These are phyloP conservation scores for Rhopilema esculentum DNA, from an alignment of 30 jellyfish, hydroid and myxozoan genomes.

Conservation along the genomic window DNA sequence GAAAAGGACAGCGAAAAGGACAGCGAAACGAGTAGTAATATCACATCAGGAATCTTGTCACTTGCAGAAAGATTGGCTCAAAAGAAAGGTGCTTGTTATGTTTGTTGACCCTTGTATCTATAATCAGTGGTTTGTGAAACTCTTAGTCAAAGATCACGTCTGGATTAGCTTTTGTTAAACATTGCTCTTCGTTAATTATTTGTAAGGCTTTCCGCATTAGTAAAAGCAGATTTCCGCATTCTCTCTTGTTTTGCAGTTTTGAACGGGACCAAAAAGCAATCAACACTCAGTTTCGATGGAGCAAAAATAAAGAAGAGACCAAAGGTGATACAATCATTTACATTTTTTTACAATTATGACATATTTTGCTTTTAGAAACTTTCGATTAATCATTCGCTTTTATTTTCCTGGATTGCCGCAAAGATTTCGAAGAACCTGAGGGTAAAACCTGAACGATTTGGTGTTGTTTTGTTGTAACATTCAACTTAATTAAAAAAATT, in stretches of 20 bases:
- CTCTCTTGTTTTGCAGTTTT: background rate
- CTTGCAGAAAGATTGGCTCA: slow-evolving; percentile 83
- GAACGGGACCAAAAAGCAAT: slow-evolving; percentile 43
- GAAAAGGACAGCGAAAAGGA: background rate
- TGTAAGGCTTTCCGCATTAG: no score
- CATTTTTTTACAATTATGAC: background rate
- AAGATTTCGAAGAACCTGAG: no score
- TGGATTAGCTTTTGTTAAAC: background rate
- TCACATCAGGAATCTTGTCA: slow-evolving; percentile 51
- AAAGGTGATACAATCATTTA: background rate
- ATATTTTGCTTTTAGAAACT: background rate
- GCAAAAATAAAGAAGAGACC: background rate
- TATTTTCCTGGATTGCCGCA: no score
- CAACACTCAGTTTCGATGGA: slow-evolving; percentile 36
- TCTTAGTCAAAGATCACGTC: background rate
- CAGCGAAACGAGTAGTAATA: slow-evolving; percentile 26
- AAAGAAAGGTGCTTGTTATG: slow-evolving; percentile 85
- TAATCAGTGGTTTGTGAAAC: background rate
- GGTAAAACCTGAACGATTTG: no score
- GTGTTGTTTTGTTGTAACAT: no score
- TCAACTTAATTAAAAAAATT: no score
- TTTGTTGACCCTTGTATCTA: background rate
- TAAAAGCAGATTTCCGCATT: no score
- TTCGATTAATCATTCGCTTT: background rate
- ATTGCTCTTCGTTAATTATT: background rate